Base-by-base conservation (phyloP, 2,113 vertebrate species). In the Perca fluviatilis region DNA sequence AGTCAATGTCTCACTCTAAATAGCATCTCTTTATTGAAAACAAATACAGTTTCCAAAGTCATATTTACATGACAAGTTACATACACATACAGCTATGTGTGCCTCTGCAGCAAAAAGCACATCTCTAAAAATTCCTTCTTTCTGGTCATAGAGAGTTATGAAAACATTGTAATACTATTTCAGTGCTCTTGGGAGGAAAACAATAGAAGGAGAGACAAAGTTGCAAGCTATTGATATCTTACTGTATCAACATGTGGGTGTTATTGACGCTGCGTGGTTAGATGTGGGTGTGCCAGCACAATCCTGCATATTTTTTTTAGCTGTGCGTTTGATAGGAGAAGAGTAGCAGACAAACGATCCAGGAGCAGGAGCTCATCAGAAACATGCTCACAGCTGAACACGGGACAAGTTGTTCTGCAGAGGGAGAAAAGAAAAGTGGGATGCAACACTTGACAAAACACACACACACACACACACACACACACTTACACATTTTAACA, bases 351-450 rank as follows among this genome's bases (percentile, higher is more conserved):
- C 61, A 79, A 80, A 69, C 8, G 6, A 94, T 81, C 92, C 91
- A 92, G 69, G 83, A 79, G 66, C 64, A 91, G 84, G 91, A 84
- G 54, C 79, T 84, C 72, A 91, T 90, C 79, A 95, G 81, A 84
- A 95, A 88, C 68, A 94, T 6, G 25, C 93, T 95, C 57, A 94
- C 88, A 10, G 95, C 94, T 2, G 94, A 95, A 82, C 95, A 96
- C 0, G n/a, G 68, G 68, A 68, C 3, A 40, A 95, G 84, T 14
- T 88, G 46, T 14, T 89, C 95, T 96, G 86, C 56, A 93, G 62
- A 79, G 61, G 56, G 57, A 84, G 57, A 88, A 36, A 87, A 86
- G 76, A 88, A 36, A 87, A 86, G 76, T 30, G 13, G 27, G 64
- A 54, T 14, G 18, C 30, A 72, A 66, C 8, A 74, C n/a, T 56